phyloP scores from a whole-genome alignment of 2,888 invertebrate species.

The Synanthedon myopaeformis region DNA sequence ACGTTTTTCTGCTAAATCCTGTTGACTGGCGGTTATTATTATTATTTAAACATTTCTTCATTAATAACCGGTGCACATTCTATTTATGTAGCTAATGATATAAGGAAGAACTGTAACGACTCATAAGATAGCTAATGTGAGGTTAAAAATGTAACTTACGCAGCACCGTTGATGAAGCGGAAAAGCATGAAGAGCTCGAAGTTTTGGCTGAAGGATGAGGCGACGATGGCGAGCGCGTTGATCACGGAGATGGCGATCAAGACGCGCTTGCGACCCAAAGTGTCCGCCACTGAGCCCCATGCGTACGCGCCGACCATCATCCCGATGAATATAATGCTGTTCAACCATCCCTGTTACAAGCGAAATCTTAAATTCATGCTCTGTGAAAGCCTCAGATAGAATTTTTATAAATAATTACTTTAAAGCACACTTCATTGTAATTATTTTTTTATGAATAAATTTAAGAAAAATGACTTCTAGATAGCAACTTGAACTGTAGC shows the following conservation, averaged over 20 bases:
- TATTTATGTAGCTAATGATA: not conserved
- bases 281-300: constrained; percentile 93
- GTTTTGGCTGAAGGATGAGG: constrained; percentile 90
- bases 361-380: too few species aligned
- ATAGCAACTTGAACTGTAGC: too few species aligned
- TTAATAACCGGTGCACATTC: too few species aligned
- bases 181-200: constrained; percentile 91
- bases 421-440: too few species aligned
- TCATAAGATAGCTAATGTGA: not conserved
- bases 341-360: constrained; percentile 72
- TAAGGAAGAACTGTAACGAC: too few species aligned
- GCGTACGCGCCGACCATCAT: constrained; percentile 96
- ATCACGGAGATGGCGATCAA: constrained; percentile 90
- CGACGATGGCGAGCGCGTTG: constrained; percentile 90
- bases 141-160: constrained; percentile 75
- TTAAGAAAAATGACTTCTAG: too few species aligned
- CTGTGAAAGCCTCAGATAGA: too few species aligned
- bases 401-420: too few species aligned
- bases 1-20: too few species aligned
- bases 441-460: too few species aligned
- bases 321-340: constrained; percentile 86
- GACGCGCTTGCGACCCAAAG: constrained; percentile 87
- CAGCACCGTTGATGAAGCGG: constrained; percentile 92
- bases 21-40: not conserved
- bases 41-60: not conserved